Evolutionary conservation across 2,113 vertebrate species (phyloP).

Genomic region (Litocranius walleri): DNA sequence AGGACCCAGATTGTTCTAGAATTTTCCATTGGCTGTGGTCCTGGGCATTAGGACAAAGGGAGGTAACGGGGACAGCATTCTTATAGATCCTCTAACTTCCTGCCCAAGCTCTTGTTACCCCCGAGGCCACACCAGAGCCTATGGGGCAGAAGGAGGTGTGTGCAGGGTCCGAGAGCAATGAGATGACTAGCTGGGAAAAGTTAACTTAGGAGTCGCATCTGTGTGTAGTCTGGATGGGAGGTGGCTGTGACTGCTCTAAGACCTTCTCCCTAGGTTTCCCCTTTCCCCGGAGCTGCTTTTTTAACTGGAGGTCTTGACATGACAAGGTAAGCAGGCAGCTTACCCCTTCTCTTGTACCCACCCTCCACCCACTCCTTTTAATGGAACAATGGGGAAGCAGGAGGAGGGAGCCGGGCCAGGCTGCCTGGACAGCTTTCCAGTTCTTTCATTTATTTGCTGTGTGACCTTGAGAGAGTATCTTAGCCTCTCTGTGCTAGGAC

Average conservation of each 20-base stretch:
- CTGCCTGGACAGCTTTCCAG: not conserved
- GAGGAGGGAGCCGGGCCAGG: not conserved
- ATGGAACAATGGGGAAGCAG: not conserved
- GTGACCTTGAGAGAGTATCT: not conserved
- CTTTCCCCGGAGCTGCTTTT: not conserved
- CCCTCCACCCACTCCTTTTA: not conserved
- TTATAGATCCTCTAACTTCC: not conserved
- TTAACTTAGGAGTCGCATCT: not conserved
- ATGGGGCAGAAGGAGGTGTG: not conserved
- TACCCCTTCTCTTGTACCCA: not conserved
- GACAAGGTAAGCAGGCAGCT: not conserved
- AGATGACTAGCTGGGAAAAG: not conserved
- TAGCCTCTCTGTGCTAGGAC: not conserved
- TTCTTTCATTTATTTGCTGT: not conserved
- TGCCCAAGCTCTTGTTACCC: not conserved
- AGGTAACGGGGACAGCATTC: not conserved
- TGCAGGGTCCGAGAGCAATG: too few species aligned
- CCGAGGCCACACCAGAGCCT: not conserved
- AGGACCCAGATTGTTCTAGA: not conserved
- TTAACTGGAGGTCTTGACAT: not conserved
- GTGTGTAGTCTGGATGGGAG: not conserved
- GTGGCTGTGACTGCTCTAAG: not conserved
- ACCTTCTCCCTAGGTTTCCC: not conserved
- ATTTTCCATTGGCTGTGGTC: not conserved
- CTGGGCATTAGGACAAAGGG: not conserved